Percentiles rank a stretch among this genome's conserved stretches.
These are phyloP conservation scores for Pipistrellus pipistrellus DNA, from an alignment of 2,797 vertebrate genomes.

Conservation along the genomic window DNA sequence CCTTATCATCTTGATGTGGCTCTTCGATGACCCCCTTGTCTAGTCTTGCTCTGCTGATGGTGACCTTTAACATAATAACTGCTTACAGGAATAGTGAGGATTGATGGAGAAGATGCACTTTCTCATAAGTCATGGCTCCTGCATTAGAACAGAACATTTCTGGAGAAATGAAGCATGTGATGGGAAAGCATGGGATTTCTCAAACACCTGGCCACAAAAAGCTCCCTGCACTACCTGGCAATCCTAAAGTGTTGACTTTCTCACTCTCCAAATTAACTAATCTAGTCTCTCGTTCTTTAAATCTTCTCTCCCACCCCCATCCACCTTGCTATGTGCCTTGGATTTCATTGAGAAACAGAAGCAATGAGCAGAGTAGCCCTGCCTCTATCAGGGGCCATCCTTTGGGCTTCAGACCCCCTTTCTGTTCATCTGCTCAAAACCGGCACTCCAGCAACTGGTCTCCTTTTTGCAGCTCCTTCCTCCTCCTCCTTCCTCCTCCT, in stretches of 20 bases:
- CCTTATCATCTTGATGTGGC: background rate
- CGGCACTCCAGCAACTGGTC: no score
- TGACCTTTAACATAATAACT: constrained; percentile 44
- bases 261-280: background rate
- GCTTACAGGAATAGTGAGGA: constrained; percentile 16
- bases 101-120: constrained; percentile 1
- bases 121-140: background rate
- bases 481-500: no score
- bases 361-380: background rate
- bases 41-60: constrained; percentile 23
- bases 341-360: background rate
- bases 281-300: background rate
- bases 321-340: background rate
- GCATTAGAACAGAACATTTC: background rate
- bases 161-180: background rate
- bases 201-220: background rate
- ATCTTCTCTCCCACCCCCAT: background rate
- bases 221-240: background rate
- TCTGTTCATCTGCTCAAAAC: background rate
- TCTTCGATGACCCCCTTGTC: constrained; percentile 2
- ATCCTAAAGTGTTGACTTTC: background rate
- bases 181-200: background rate
- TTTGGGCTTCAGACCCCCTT: background rate
- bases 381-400: background rate
- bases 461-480: background rate